Evolutionary conservation across 2,113 vertebrate genomes (phyloP), one percentile per base, ranked within the genome.

Genomic region (Himantopus leucocephalus): DNA sequence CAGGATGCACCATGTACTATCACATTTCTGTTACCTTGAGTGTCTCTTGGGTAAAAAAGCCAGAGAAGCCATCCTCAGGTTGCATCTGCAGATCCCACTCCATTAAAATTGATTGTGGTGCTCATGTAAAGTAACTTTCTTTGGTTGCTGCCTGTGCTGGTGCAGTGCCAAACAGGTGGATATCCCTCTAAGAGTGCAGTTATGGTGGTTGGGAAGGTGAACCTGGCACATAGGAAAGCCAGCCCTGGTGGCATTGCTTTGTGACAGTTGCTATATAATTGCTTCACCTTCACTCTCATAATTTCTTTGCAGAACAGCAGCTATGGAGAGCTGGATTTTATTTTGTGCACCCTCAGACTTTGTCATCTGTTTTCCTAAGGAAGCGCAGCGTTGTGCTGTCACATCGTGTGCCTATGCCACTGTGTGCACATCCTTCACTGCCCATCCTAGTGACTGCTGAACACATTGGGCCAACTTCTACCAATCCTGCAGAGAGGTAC

Each of bases 371-470:
- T 81, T 92, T 48, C 30, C 30, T 60, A 21, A 35, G 47, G 48
- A 80, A 89, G 68, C 4, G 1, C 48, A 48, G 39, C 26, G 73
- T 0, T 0, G 1, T 29, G 48, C 26, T 52, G 0, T 52, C 17
- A 11, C 47, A 29, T 10, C 0, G 0, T 56, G n/a, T 77, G 30
- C 22, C 34, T 26, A 5, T 6, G 24, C 29, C 48, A 6, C 20
- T 9, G 21, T 12, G 15, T 32, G 34, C 7, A 0, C 34, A 18
- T 60, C 48, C 23, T 76, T 59, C 84, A 8, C 56, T 55, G 47
- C 73, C 23, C 35, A 3, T 47, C 73, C 53, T n/a, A 23, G 58
- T 13, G 52, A 32, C 66, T 66, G 53, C 52, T 66, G 45, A 66
- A 32, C 52, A 30, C 1, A 0, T 9, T 23, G 16, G 24, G 52